Evolutionary conservation across 2,888 invertebrate species (phyloP).

Genomic region (Eulithis testata): DNA sequence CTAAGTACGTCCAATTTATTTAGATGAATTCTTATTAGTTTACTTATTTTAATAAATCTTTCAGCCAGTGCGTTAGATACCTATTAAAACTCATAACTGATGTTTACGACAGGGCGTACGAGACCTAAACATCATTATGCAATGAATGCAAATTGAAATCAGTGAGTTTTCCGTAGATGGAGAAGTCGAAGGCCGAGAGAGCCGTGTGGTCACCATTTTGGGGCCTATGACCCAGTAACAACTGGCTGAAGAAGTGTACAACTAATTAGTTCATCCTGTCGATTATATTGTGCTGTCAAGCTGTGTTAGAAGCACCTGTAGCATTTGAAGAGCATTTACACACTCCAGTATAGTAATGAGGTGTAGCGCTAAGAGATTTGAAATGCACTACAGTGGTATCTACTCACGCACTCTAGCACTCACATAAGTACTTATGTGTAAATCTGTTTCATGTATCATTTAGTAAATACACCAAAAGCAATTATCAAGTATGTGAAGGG

Average conservation of each 20-base stretch:
- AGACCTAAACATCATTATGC: conserved; percentile 10
- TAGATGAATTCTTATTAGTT: too few species aligned
- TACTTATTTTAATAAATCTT: too few species aligned
- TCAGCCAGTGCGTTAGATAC: too few species aligned
- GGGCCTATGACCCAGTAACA: conserved; percentile 17
- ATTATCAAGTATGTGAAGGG: conserved; percentile 16
- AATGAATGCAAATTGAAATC: conserved; percentile 17
- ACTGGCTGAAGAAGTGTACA: background rate
- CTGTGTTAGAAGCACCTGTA: too few species aligned
- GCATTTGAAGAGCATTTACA: too few species aligned
- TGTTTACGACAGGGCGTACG: too few species aligned
- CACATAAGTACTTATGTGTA: too few species aligned
- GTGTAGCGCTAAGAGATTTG: too few species aligned
- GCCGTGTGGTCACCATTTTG: conserved; percentile 19
- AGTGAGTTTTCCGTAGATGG: conserved; percentile 12
- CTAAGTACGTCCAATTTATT: background rate
- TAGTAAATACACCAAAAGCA: background rate
- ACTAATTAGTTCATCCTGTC: background rate
- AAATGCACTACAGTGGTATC: too few species aligned
- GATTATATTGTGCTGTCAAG: background rate
- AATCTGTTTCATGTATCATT: background rate
- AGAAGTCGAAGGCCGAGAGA: conserved; percentile 16
- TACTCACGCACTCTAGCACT: too few species aligned
- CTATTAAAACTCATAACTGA: too few species aligned
- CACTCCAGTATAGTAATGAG: too few species aligned